phyloP scores from a whole-genome alignment of 2,113 vertebrate species.

The Bombycilla garrulus region DNA sequence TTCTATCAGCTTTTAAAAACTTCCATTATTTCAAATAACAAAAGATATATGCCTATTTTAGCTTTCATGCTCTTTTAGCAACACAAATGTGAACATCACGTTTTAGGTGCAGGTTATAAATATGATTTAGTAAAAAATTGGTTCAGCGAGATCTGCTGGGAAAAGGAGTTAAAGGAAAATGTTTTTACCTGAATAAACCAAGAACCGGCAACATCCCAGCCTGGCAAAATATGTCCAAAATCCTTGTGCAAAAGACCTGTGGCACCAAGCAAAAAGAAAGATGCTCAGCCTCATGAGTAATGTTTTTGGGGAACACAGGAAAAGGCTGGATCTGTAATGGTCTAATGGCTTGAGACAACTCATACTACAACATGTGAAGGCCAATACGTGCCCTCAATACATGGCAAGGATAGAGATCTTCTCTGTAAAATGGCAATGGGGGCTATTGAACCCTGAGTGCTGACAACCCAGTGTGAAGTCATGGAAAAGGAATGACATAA shows the following conservation, averaged over 20 bases:
- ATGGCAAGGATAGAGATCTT: not conserved
- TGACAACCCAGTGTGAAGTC: not conserved
- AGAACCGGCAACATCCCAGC: not conserved
- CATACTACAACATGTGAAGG: fast-evolving
- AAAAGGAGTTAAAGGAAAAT: not conserved
- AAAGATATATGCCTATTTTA: not conserved
- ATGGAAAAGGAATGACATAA: not conserved
- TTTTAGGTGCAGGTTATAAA: not conserved
- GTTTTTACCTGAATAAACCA: not conserved
- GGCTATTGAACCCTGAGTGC: not conserved
- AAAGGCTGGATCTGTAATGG: not conserved
- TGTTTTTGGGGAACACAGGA: not conserved
- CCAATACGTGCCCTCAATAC: fast-evolving
- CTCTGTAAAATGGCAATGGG: not conserved
- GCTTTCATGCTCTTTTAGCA: not conserved
- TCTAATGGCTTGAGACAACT: not conserved
- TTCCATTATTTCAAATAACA: not conserved
- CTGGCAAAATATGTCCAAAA: not conserved
- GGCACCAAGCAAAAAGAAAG: not conserved
- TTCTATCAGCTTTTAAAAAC: not conserved
- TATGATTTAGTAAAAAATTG: not conserved
- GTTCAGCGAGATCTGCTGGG: not conserved
- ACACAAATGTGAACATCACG: not conserved
- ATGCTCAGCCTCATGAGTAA: not conserved
- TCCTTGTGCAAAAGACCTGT: not conserved